Base-by-base conservation (phyloP, 2,113 vertebrate genomes). In the Sylvietta virens region DNA sequence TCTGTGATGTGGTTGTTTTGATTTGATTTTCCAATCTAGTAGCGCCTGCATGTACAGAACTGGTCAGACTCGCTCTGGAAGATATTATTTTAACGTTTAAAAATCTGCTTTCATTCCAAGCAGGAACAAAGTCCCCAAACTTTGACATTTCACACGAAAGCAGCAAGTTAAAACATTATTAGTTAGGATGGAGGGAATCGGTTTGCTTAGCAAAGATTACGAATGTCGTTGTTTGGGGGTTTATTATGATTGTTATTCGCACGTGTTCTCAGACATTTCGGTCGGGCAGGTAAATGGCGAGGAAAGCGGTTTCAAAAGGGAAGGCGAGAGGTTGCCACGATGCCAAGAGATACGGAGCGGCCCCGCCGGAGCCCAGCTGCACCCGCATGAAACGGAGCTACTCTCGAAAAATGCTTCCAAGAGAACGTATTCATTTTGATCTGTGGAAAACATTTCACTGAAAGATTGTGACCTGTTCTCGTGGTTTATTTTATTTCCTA, bases 1-100 rank as follows among this genome's bases (percentile, higher is more conserved):
- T 62, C 77, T 96, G 61, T 94, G 92, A 92, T 97, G 92, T 94
- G 96, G 94, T 86, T 89, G 69, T 67, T 97, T 95, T 95, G 86
- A 92, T 92, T 94, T 79, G 45, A 81, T 85, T 90, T 86, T 83
- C 67, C 81, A 86, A 50, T 31, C 35, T 71, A 30, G 53, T 51
- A 79, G 39, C n/a, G 51, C 48, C 92, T n/a, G 33, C 57, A 18
- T 56, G 50, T 71, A 65, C 56, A 81, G 69, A 96, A 88, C 89
- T 84, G 86, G 92, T 94, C 94, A 67, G 86, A 96, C 94, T 94
- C n/a, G 93, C 94, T 95, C 72, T 76, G 86, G 54, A 65, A 76
- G 81, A 81, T 67, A 51, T 10, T 84, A 69, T 74, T 97, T 70
- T 78, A 78, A 87, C 17, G 53, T 84, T 87, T 89, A 57, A 56